Conservation (phyloP, 2,888 invertebrate genomes). For the Tholera decimalis region DNA sequence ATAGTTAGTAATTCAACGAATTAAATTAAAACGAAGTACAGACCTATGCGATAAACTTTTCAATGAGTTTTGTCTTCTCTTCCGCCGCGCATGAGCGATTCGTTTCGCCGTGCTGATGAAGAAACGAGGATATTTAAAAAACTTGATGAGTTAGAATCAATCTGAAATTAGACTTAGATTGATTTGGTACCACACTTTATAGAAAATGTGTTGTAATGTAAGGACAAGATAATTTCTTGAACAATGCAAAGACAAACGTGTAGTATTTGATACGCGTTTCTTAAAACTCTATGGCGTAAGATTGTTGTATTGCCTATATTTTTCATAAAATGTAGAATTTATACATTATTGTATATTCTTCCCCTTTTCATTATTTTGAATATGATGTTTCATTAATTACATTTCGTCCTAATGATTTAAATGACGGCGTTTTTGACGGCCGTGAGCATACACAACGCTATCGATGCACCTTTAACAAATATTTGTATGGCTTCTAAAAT, state of each 20-base stretch:
- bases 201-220: neutral
- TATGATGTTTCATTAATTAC: neutral
- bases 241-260: slow-evolving; percentile 6
- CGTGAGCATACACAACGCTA: too few species aligned
- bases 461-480: too few species aligned
- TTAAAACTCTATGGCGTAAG: neutral
- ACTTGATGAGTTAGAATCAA: slow-evolving; percentile 28
- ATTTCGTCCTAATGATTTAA: neutral
- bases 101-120: neutral
- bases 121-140: slow-evolving; percentile 26
- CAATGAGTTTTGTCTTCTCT: too few species aligned
- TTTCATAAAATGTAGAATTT: neutral
- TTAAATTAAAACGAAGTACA: too few species aligned
- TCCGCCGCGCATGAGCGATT: too few species aligned
- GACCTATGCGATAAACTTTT: too few species aligned
- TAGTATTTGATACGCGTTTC: neutral
- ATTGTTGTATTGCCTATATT: neutral
- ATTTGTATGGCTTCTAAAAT: too few species aligned
- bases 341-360: neutral
- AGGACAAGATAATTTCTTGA: slow-evolving; percentile 6
- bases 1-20: too few species aligned
- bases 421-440: neutral
- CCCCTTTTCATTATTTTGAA: neutral
- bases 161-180: slow-evolving; percentile 30
- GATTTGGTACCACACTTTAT: neutral